Percentiles rank a stretch among this genome's conserved stretches.
These are phyloP conservation scores for Budorcas taxicolor DNA, from an alignment of 2,113 vertebrate species.

Conservation along the genomic window DNA sequence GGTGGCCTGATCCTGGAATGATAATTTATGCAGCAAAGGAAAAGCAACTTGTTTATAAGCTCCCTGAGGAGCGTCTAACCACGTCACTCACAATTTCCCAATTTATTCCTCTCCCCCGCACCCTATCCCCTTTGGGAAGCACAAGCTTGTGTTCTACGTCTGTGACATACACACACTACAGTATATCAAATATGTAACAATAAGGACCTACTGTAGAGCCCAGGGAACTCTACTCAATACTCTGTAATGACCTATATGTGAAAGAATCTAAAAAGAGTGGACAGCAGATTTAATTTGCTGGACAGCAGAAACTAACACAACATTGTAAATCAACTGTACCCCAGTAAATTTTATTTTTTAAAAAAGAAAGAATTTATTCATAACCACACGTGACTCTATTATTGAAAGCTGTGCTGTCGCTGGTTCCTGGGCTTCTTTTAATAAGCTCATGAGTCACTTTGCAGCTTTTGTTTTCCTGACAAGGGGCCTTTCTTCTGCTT, in stretches of 20 bases:
- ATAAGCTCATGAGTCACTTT: conserved; percentile 11
- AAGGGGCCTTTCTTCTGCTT: conserved; percentile 19
- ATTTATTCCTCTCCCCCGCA: background rate
- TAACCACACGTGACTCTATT: background rate
- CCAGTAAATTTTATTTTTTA: fast-evolving
- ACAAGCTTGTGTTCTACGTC: background rate
- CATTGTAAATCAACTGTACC: background rate
- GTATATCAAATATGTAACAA: background rate
- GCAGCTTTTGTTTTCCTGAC: conserved; percentile 42
- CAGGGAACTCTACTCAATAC: background rate
- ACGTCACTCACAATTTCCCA: background rate
- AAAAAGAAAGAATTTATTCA: background rate
- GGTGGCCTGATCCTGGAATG: background rate
- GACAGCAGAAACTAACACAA: background rate
- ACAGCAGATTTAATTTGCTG: background rate
- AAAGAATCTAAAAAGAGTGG: background rate
- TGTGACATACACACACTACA: background rate
- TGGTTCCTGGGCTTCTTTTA: background rate
- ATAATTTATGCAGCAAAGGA: background rate
- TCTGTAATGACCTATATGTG: background rate
- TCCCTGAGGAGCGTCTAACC: background rate
- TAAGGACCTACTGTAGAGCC: background rate
- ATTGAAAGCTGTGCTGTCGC: background rate
- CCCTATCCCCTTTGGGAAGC: background rate
- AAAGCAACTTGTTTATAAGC: background rate